Evolutionary conservation across 2,888 invertebrate genomes (phyloP).

Genomic region (Pachliopta kotzebuea): DNA sequence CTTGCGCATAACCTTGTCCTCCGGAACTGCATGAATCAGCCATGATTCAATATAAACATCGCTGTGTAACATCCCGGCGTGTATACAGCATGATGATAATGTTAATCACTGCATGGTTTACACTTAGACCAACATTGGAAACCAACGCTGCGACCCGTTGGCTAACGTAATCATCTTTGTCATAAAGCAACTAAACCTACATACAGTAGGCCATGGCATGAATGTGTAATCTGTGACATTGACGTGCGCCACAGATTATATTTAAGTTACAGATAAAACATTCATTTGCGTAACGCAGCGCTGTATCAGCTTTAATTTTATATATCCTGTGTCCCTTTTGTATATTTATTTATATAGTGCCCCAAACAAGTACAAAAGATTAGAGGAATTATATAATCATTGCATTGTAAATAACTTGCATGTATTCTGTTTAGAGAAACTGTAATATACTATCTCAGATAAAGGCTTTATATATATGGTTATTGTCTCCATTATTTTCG

Average conservation of each 20-base stretch:
- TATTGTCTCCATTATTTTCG: neutral
- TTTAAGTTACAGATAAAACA: conserved; percentile 8
- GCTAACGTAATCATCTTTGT: conserved; percentile 25
- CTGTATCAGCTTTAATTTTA: conserved; percentile 9
- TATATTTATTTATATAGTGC: neutral
- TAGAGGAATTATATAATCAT: neutral
- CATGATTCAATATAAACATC: conserved; percentile 37
- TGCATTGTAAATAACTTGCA: neutral
- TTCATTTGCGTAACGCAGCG: conserved; percentile 14
- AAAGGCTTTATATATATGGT: neutral
- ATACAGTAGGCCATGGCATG: conserved; percentile 15
- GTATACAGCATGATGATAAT: conserved; percentile 44
- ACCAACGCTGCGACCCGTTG: conserved; percentile 37
- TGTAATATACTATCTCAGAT: neutral
- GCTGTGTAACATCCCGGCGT: conserved; percentile 31
- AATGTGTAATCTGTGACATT: conserved; percentile 23
- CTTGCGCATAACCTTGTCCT: conserved; percentile 37
- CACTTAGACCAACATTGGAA: conserved; percentile 31
- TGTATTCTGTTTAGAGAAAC: neutral
- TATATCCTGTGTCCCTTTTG: neutral
- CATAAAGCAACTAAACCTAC: conserved; percentile 18
- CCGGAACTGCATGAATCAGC: conserved; percentile 47
- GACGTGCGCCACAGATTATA: conserved; percentile 16
- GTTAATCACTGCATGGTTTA: conserved; percentile 45
- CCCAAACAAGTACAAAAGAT: neutral